Evolutionary conservation across 2,888 invertebrate species (phyloP), one percentile per base, ranked within the genome.

Genomic region (Pandemis corylana): DNA sequence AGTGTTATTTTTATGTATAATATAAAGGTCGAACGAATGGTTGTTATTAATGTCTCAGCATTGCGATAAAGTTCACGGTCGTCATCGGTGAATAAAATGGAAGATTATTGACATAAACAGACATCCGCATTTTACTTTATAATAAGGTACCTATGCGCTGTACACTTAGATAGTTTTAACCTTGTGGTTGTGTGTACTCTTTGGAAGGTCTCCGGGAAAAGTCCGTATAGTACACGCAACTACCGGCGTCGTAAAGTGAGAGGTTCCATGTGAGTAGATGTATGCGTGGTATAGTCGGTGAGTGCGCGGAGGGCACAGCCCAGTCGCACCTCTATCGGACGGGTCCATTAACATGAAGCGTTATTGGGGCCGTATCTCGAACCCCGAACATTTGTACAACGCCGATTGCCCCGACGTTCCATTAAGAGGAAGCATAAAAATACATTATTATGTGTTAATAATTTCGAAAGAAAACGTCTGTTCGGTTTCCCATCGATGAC

Each of bases 381-480:
- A 80, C 90, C 88, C 87, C 85, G 82, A 84, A 84, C 85, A 75
- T 71, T 75, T 71, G 67, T 71, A 71, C 70, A 85, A 85, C 85
- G 86, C 84, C 83, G 89, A 93, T 91, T 89, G 89, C 92, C 89
- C 87, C 86, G 78, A 84, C 85, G 88, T 92, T 92, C 91, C 93
- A 93, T 94, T 93, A 94, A 92, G 91, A 92, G 91, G 88, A 91
- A 87, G 87, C 89, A 92, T 94, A 94, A 94, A 94, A 91, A 91
- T 88, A 90, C 91, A 91, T 93, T 93, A 94, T 94, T 93, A 94
- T 93, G 93, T 94, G 94, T 94, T 93, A 93, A 93, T 93, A 94
- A 92, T 92, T 93, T 91, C 86, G 87, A 90, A 86, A 85, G 89
- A 90, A 91, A 89, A 89, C 80, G 83, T 82, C 83, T 85, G 84